Base-by-base conservation (phyloP, 2,888 invertebrate genomes). In the Romanomermis culicivorax region DNA sequence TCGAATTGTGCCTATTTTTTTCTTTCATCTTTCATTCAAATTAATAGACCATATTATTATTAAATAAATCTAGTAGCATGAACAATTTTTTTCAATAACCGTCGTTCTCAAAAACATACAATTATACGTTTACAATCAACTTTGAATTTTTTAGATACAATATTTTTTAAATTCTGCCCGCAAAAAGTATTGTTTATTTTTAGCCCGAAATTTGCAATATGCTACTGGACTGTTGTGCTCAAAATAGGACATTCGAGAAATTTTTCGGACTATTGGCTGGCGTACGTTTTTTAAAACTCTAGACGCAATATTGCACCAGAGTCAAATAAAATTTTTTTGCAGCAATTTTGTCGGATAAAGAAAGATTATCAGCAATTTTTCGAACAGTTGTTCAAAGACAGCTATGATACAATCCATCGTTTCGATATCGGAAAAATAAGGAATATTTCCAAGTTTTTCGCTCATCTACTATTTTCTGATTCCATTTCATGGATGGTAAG, bases 221-320 rank as follows among this genome's bases (percentile, higher is more conserved):
- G 97, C 88, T 99, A 61, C 74, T 87, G 54, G 97, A 99, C 72
- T 97, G 97, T 69, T 97, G 97, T 71, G 93, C 95, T 2, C 95
- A 99, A 70, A 88, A 91, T 72, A 77, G 97, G 58, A 97, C 95
- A 0, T 99, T 95, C 66, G 93, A 95, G 69, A 91, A 93, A 70
- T 97, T 97, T 69, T 99, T 84, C 66, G 97, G 95, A 0, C 75
- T 95, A 29, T 71, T 99, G 52, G 89, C 91, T 0, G 88, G 89
- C 73, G 74, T 75, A 64, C 54, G 36, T 36, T 36, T 7, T 36
- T 17, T 36, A 36, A 36, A 36, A 36, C 17, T 36, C 17, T 36
- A 17, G 36, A 36, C 36, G n/a, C n/a, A n/a, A n/a, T n/a, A n/a
- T n/a, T n/a, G n/a, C n/a, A n/a, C 36, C 36, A 17, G 36, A 36